phyloP scores from a whole-genome alignment of 2,797 vertebrate genomes.

The Lepilemur ruficaudatus region DNA sequence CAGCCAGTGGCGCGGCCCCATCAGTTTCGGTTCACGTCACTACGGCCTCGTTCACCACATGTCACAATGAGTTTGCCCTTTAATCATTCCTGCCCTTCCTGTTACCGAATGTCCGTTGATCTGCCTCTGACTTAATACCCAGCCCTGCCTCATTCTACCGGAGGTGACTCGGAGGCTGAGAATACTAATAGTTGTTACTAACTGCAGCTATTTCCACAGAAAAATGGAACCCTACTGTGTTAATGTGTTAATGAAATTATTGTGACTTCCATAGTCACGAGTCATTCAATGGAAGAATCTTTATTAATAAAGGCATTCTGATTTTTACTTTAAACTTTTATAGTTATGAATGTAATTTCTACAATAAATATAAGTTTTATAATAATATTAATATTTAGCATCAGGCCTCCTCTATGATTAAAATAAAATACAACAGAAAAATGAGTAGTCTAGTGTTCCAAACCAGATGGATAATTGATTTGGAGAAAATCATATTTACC shows the following conservation, averaged over 20 bases:
- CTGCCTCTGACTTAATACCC: not conserved
- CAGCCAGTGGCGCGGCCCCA: accelerated
- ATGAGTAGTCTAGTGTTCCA: not conserved
- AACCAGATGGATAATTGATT: not conserved
- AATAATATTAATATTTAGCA: not conserved
- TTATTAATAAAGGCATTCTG: accelerated
- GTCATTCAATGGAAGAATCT: accelerated
- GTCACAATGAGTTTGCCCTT: not conserved
- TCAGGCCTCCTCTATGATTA: accelerated
- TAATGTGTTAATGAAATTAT: accelerated
- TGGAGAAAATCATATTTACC: not conserved
- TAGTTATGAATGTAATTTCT: not conserved
- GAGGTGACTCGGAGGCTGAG: accelerated
- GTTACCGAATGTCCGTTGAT: accelerated
- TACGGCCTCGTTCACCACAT: not conserved
- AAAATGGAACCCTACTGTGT: accelerated
- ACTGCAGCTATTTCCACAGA: not conserved
- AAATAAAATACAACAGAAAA: not conserved
- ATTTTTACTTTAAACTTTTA: not conserved
- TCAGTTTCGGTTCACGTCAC: not conserved
- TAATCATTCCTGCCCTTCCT: not conserved
- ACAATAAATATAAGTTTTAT: not conserved
- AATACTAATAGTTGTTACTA: not conserved
- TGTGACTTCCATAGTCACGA: accelerated
- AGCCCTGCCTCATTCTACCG: not conserved